Evolutionary conservation across 2,113 vertebrate genomes (phyloP), one percentile per base, ranked within the genome.

Genomic region (Zeus faber): DNA sequence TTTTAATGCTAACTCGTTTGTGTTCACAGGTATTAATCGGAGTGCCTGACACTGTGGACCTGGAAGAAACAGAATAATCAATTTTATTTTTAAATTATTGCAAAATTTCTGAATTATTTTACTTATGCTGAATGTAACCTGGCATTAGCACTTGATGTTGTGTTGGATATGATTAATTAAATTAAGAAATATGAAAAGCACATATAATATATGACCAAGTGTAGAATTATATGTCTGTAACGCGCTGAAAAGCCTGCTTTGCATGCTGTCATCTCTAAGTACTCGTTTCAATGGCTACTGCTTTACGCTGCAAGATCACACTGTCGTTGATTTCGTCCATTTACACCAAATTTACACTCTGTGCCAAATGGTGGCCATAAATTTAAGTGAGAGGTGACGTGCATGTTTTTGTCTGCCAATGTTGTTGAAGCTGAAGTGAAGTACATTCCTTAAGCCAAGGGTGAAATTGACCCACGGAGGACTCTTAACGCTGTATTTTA

Each of bases 61-160:
- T 74, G 67, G 54, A 37, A 37, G 33, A 35, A 79, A 79, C 65
- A 80, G 65, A 85, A 65, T 81, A 73, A 65, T 79, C 74, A 76
- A 74, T 80, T 83, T 83, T 84, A 82, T 82, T 87, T 83, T 37
- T 37, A 70, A 85, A 75, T 65, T 65, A 62, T 64, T 69, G 75
- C 59, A 70, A 70, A 83, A 83, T n/a, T 71, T 59, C 77, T 62
- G 65, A 81, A 72, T 82, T 77, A 85, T 85, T 87, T 84, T 79
- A 82, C 76, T 63, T 79, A 81, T 67, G 61, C 74, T 77, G 73
- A 84, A 81, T 83, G 80, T 83, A 87, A 80, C 58, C 80, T 76
- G 77, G 78, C 81, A 70, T 70, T 75, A 78, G 68, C 72, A 76
- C 52, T 55, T 70, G 63, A 56, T 39, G 65, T 76, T 67, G 52